Evolutionary conservation across 1,140 invertebrate species (phyloP).

Genomic region (Pteromalus puparum): DNA sequence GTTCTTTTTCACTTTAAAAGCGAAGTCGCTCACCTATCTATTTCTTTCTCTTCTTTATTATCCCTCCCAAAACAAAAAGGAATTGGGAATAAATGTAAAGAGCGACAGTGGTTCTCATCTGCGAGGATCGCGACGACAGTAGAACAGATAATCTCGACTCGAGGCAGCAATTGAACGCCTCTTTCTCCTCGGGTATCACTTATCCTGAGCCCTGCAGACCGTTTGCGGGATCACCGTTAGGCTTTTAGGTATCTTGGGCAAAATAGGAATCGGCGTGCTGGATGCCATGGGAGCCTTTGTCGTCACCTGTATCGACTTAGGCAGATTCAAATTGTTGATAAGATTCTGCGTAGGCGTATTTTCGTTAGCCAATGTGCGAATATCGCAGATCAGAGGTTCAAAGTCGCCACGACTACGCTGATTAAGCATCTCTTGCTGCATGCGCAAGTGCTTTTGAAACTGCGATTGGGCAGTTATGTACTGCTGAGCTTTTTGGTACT

Average conservation of each 20-base stretch:
- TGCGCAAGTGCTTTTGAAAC: slow-evolving; percentile 71
- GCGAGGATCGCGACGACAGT: not conserved
- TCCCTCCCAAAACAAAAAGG: not conserved
- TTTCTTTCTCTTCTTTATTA: not conserved
- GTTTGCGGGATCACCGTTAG: slow-evolving; percentile 84
- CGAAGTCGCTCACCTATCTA: slow-evolving; percentile 8
- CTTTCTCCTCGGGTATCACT: slow-evolving; percentile 60
- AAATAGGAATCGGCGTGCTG: slow-evolving; percentile 67
- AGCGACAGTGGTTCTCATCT: slow-evolving; percentile 11
- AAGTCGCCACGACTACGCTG: slow-evolving; percentile 72
- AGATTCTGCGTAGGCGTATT: slow-evolving; percentile 71
- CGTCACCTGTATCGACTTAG: slow-evolving; percentile 74
- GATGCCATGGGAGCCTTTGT: slow-evolving; percentile 67
- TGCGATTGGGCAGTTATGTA: slow-evolving; percentile 63
- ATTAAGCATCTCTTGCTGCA: slow-evolving; percentile 73
- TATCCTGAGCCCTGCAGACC: slow-evolving; percentile 69
- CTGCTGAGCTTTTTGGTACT: slow-evolving; percentile 66
- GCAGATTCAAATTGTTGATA: slow-evolving; percentile 70
- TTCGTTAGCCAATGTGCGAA: slow-evolving; percentile 68
- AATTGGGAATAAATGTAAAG: slow-evolving; percentile 5
- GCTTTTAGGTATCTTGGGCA: slow-evolving; percentile 86
- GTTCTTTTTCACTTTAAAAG: slow-evolving; percentile 35
- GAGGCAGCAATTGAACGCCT: slow-evolving; percentile 30
- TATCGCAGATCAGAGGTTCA: slow-evolving; percentile 74
- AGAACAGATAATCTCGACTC: slow-evolving; percentile 31